A percentile compares a stretch with the other conserved stretches of the same genome.
Evolutionary conservation across 2,113 vertebrate genomes (phyloP).

Genomic region (Nycticorax nycticorax): DNA sequence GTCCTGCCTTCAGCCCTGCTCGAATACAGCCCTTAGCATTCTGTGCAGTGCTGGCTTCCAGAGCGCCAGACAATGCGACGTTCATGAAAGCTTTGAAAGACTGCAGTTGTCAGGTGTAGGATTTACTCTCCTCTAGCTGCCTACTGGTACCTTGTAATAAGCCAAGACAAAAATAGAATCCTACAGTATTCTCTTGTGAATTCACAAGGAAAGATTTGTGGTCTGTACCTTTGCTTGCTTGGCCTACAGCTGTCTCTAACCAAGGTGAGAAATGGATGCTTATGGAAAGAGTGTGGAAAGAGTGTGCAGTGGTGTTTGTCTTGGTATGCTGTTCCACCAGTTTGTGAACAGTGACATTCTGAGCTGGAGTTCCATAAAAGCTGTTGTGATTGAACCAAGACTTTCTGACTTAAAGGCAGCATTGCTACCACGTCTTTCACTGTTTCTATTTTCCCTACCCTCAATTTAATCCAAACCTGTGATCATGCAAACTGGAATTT

Average conservation of each 20-base stretch:
- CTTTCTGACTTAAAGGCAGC: not conserved
- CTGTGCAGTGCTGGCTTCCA: not conserved
- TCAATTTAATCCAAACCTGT: not conserved
- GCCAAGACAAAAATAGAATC: not conserved
- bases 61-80: not conserved
- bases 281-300: not conserved
- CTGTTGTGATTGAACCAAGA: not conserved
- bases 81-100: constrained; percentile 6
- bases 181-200: not conserved
- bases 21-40: constrained; percentile 21
- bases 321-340: not conserved
- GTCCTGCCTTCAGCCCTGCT: constrained; percentile 30
- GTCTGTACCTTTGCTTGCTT: not conserved
- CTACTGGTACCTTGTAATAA: not conserved
- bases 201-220: not conserved
- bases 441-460: not conserved
- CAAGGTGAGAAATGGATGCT: constrained; percentile 8
- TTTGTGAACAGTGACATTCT: not conserved
- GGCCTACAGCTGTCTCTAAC: not conserved
- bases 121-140: constrained; percentile 5
- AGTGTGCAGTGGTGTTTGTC: not conserved
- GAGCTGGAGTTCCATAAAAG: not conserved
- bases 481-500: not conserved
- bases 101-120: constrained; percentile 43
- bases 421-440: not conserved